Conservation (phyloP, 1,140 invertebrate species). For the Ectropis grisescens region DNA sequence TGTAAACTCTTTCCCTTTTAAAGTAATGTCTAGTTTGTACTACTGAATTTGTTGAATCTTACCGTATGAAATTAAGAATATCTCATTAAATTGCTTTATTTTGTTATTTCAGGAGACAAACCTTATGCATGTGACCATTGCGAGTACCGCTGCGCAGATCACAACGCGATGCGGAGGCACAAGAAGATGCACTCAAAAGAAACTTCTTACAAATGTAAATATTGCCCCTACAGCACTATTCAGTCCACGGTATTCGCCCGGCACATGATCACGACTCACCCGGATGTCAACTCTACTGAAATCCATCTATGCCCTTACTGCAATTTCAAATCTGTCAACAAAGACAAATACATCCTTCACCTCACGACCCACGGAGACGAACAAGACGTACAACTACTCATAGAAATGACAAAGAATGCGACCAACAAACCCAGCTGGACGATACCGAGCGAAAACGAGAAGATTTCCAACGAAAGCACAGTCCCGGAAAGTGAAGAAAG, state of each 20-base stretch:
- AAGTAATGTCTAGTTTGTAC: too few relatives aligned
- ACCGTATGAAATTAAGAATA: too few relatives aligned
- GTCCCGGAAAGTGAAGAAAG: constrained; percentile 17
- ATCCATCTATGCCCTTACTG: constrained; percentile 69
- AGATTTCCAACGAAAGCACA: constrained; percentile 19
- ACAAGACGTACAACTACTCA: constrained; percentile 39
- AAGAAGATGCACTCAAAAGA: constrained; percentile 82
- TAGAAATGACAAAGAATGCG: constrained; percentile 45
- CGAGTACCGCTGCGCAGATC: constrained; percentile 81
- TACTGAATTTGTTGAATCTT: too few relatives aligned
- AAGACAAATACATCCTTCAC: constrained; percentile 66
- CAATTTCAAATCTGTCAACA: constrained; percentile 68
- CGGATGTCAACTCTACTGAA: constrained; percentile 59
- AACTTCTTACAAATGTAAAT: constrained; percentile 79
- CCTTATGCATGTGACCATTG: constrained; percentile 86
- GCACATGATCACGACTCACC: constrained; percentile 72
- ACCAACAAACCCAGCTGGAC: constrained; percentile 47
- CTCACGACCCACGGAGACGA: constrained; percentile 52
- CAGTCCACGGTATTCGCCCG: constrained; percentile 75
- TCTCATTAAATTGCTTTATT: too few relatives aligned
- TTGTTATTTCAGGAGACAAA: constrained; percentile 78
- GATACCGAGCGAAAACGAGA: constrained; percentile 38
- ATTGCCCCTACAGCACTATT: constrained; percentile 79
- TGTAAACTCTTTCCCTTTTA: too few relatives aligned
- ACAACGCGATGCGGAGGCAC: constrained; percentile 86